phyloP scores from a whole-genome alignment of 37 sponge, comb jelly and placozoan species.

The Ianthella basta region DNA sequence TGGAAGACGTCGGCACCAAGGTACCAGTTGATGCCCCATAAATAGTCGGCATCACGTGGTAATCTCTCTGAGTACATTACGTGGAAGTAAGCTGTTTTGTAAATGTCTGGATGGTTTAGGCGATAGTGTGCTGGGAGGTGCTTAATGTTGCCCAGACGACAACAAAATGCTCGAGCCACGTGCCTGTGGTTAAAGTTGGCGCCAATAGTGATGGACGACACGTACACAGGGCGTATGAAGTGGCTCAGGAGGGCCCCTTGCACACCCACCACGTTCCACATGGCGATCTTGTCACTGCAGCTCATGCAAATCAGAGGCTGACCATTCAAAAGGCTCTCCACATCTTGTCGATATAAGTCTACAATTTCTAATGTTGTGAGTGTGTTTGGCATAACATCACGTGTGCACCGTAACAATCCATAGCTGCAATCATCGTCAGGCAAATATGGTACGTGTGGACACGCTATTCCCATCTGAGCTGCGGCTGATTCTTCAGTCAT shows the following conservation, averaged over 20 bases:
- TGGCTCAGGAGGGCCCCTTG: conserved; percentile 40
- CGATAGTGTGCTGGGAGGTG: conserved; percentile 44
- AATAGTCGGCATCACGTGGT: neutral
- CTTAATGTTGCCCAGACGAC: conserved; percentile 4
- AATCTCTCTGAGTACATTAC: neutral
- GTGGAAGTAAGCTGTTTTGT: conserved; percentile 1
- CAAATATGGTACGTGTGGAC: neutral
- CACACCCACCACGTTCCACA: conserved; percentile 35
- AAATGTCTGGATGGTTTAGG: conserved; percentile 50
- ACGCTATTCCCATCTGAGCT: neutral
- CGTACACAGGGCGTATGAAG: conserved; percentile 33
- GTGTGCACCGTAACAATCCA: neutral
- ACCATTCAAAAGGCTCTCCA: conserved; percentile 7
- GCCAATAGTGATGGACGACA: conserved; percentile 19
- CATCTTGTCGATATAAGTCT: neutral
- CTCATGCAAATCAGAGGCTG: neutral
- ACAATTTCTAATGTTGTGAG: neutral
- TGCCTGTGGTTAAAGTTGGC: conserved; percentile 8
- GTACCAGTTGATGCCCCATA: conserved; percentile 47
- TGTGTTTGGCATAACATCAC: conserved; percentile 5
- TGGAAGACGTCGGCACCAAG: conserved; percentile 16
- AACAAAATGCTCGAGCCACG: conserved; percentile 28
- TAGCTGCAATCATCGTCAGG: neutral
- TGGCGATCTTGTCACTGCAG: conserved; percentile 28
- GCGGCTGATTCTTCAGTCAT: neutral